Evolutionary conservation across 2,797 vertebrate genomes (phyloP).

Genomic region (Distichodus sexfasciatus): DNA sequence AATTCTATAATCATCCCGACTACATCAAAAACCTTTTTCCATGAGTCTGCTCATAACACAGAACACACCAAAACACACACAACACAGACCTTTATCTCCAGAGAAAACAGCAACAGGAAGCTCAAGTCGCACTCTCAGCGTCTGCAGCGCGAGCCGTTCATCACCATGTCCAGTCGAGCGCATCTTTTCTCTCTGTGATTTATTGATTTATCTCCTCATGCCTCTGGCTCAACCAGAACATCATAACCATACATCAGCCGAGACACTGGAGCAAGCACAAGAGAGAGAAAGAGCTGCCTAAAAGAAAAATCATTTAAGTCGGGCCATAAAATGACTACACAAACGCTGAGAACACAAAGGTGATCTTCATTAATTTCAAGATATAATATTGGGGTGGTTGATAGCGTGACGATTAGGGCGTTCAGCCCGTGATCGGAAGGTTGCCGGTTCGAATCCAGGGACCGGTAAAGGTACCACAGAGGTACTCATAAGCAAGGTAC

Average conservation of each 20-base stretch:
- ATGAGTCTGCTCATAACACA: background rate
- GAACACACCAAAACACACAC: background rate
- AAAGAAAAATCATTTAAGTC: background rate
- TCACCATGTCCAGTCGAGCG: background rate
- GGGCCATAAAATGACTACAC: background rate
- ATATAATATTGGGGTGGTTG: too few relatives aligned
- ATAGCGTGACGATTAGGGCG: too few relatives aligned
- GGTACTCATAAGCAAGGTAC: too few relatives aligned
- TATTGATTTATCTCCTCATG: constrained; percentile 34
- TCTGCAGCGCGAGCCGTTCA: background rate
- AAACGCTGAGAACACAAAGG: too few relatives aligned
- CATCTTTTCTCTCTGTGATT: constrained; percentile 18
- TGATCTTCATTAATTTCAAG: too few relatives aligned
- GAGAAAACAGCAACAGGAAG: background rate
- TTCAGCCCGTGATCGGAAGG: too few relatives aligned
- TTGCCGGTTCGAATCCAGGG: too few relatives aligned
- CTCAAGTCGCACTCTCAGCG: background rate
- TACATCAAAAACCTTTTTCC: background rate
- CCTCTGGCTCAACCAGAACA: constrained; percentile 13
- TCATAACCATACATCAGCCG: constrained; percentile 20
- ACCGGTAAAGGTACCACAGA: too few relatives aligned
- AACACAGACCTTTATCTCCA: background rate
- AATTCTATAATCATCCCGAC: background rate
- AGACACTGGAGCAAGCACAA: background rate
- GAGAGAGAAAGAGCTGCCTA: background rate